phyloP scores from a whole-genome alignment of 2,797 vertebrate genomes.

The Danio tinwini region DNA sequence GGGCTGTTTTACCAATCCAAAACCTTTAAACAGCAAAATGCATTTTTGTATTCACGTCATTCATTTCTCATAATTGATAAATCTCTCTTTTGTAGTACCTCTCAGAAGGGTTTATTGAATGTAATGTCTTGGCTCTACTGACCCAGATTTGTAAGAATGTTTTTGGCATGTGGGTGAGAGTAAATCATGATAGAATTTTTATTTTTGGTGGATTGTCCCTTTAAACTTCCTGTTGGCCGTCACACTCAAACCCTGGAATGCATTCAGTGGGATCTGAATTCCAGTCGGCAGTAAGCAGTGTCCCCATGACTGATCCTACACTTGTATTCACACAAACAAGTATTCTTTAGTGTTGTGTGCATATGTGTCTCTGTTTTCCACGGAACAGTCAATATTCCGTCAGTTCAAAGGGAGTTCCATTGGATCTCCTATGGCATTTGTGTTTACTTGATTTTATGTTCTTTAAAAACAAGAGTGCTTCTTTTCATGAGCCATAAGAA shows the following conservation, averaged over 20 bases:
- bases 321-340: conserved; percentile 5
- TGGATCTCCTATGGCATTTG: background rate
- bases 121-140: background rate
- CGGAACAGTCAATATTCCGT: conserved; percentile 2
- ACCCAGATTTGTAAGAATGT: background rate
- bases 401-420: background rate
- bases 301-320: conserved; percentile 7
- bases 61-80: background rate
- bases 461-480: background rate
- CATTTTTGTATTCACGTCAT: background rate
- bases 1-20: background rate
- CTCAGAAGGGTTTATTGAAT: background rate
- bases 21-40: background rate
- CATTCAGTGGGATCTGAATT: conserved; percentile 22
- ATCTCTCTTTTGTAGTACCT: background rate
- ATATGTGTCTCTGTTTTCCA: conserved; percentile 16
- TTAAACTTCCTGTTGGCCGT: background rate
- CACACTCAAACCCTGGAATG: conserved; percentile 1
- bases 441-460: conserved; percentile 27
- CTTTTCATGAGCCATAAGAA: background rate
- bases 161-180: background rate
- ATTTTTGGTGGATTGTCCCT: background rate
- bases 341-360: background rate
- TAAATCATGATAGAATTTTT: background rate
- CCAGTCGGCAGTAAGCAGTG: background rate